Evolutionary conservation across 2,888 invertebrate genomes (phyloP).

Genomic region (Tipula lateralis): DNA sequence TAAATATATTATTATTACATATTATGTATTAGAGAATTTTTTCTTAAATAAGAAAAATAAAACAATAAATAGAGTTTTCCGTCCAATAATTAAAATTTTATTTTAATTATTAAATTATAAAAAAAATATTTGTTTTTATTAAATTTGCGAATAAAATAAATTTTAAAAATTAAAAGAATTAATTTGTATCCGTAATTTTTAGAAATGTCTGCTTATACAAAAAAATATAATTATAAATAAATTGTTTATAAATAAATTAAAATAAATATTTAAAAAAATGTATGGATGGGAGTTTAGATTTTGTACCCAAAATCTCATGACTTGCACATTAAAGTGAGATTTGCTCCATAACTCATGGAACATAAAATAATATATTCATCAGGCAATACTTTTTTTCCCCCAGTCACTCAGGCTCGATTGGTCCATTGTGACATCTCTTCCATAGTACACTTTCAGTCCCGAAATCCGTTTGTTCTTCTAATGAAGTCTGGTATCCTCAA

Average conservation of each 20-base stretch:
- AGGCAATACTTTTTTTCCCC: no score
- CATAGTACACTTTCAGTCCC: no score
- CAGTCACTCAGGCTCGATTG: no score
- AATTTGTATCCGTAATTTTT: not conserved
- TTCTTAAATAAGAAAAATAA: not conserved
- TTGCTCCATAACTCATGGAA: no score
- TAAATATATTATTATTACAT: not conserved
- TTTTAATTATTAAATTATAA: conserved; percentile 14
- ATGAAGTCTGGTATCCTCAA: no score
- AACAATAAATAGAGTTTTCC: not conserved
- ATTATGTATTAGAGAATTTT: not conserved
- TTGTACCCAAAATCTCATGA: no score
- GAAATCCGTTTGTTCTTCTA: no score
- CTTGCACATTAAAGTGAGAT: no score
- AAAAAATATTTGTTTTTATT: not conserved
- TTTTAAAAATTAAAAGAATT: not conserved
- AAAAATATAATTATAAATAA: not conserved
- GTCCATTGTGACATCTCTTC: no score
- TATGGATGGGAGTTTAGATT: not conserved
- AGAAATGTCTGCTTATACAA: not conserved
- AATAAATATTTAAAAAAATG: not conserved
- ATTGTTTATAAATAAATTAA: not conserved
- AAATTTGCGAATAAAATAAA: not conserved
- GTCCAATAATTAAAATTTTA: conserved; percentile 7
- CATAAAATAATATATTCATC: no score